Percentiles rank a stretch among this genome's conserved stretches.
phyloP scores from a whole-genome alignment of 37 sponge, comb jelly and placozoan species.

The Chondrosia reniformis region DNA sequence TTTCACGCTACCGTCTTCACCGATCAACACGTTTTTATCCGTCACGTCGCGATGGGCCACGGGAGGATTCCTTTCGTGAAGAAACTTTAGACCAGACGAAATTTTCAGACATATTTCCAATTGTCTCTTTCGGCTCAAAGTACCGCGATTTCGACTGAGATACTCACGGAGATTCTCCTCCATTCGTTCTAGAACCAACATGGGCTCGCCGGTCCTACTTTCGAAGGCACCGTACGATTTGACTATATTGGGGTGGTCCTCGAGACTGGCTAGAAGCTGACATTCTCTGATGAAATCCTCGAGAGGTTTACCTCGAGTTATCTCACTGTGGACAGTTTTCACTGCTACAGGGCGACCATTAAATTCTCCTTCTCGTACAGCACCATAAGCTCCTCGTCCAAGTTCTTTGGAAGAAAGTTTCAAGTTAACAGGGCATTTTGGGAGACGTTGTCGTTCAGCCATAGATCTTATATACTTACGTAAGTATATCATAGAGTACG shows the following conservation, averaged over 20 bases:
- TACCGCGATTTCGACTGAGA: not conserved
- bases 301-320: not conserved
- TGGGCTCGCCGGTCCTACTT: not conserved
- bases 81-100: not conserved
- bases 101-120: not conserved
- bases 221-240: not conserved
- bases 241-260: constrained; percentile 1
- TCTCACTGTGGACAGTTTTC: not conserved
- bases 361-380: not conserved
- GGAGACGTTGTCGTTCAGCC: too few relatives aligned
- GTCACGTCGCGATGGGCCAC: constrained; percentile 16
- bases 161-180: constrained; percentile 2
- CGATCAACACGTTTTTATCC: not conserved
- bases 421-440: too few relatives aligned
- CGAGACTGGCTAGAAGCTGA: not conserved
- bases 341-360: constrained; percentile 10
- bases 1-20: not conserved
- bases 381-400: constrained; percentile 8
- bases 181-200: not conserved
- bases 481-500: too few relatives aligned
- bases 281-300: not conserved
- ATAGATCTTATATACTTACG: too few relatives aligned
- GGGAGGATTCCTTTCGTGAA: not conserved
- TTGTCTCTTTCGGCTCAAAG: not conserved
- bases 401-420: too few relatives aligned